Evolutionary conservation across 2,113 vertebrate genomes (phyloP).

Genomic region (Bufo gargarizans): DNA sequence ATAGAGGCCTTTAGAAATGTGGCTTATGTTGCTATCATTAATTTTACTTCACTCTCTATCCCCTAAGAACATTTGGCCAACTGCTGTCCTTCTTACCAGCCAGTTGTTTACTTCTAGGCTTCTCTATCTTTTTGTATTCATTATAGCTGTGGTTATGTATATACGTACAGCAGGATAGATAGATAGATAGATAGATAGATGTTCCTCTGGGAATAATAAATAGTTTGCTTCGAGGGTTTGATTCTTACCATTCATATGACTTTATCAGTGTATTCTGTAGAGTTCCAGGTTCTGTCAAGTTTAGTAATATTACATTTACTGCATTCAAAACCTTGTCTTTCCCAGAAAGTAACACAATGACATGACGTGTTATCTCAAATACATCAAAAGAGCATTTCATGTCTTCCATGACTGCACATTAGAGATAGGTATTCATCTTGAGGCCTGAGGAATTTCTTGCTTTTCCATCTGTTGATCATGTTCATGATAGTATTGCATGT

Average conservation of each 20-base stretch:
- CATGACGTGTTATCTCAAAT: constrained; percentile 5
- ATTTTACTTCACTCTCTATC: too few relatives aligned
- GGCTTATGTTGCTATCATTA: too few relatives aligned
- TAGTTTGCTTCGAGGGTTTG: background rate
- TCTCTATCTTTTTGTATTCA: background rate
- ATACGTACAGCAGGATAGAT: background rate
- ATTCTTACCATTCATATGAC: background rate
- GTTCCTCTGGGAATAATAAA: background rate
- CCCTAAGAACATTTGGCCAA: too few relatives aligned
- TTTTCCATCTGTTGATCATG: constrained; percentile 6
- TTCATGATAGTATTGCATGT: background rate
- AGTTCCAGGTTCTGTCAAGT: background rate
- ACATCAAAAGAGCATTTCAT: constrained; percentile 34
- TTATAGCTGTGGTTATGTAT: background rate
- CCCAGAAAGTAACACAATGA: constrained; percentile 29
- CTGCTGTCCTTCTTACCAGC: background rate
- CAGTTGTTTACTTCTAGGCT: background rate
- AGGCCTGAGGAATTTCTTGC: constrained; percentile 2
- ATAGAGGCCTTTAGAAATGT: too few relatives aligned
- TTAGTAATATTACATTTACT: constrained; percentile 3
- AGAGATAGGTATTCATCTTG: background rate
- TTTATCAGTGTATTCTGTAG: background rate
- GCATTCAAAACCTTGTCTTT: constrained; percentile 27
- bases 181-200: background rate
- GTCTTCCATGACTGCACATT: constrained; percentile 36